A percentile compares a stretch with the other conserved stretches of the same genome.
Conservation (phyloP, 2,113 vertebrate species). For the Gambusia affinis region DNA sequence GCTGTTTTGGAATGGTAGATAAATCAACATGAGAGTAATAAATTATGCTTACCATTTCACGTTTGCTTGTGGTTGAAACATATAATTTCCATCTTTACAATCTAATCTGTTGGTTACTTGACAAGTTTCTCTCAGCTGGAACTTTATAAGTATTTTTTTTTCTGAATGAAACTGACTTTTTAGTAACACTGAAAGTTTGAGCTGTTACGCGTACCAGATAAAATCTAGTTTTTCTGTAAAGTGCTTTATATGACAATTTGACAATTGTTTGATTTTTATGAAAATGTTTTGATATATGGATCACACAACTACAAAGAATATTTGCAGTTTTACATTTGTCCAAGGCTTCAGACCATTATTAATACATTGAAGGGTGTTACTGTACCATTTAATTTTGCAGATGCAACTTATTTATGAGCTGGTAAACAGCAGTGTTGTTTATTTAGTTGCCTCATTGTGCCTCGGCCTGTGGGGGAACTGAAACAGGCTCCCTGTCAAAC, state of each 20-base stretch:
- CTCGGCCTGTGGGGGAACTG: constrained; percentile 9
- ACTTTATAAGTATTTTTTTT: neutral
- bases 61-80: neutral
- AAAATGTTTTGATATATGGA: neutral
- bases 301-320: neutral
- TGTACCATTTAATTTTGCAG: neutral
- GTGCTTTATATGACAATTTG: no score
- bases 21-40: neutral
- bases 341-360: neutral
- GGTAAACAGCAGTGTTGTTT: neutral
- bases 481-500: constrained; percentile 36
- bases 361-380: no score
- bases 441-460: constrained; percentile 1
- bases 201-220: neutral
- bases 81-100: neutral
- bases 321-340: neutral
- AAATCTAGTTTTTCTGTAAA: neutral
- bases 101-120: neutral
- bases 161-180: no score
- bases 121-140: neutral
- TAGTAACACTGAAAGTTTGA: neutral
- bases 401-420: neutral
- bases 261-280: neutral
- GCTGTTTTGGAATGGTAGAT: neutral
- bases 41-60: neutral